Evolutionary conservation across 2,888 invertebrate genomes (phyloP).

Genomic region (Dinocampus coccinellae): DNA sequence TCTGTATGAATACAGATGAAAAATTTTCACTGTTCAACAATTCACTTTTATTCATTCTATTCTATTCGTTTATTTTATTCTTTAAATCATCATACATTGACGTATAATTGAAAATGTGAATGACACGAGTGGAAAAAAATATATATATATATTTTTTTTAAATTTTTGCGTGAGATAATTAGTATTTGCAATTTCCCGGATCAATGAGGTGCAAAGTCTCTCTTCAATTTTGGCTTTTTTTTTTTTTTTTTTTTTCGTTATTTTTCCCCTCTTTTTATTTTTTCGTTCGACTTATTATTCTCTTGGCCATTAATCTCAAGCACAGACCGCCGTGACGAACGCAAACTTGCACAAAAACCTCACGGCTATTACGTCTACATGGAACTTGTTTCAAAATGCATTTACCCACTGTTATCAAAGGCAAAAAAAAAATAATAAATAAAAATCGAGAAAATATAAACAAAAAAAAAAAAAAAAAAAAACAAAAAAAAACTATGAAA

Average conservation of each 20-base stretch:
- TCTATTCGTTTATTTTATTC: too few species aligned
- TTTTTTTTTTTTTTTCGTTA: too few species aligned
- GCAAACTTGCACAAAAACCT: not conserved
- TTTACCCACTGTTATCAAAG: too few species aligned
- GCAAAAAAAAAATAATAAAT: too few species aligned
- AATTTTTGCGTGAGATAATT: too few species aligned
- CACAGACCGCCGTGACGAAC: not conserved
- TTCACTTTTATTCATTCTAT: too few species aligned
- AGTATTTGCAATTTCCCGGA: not conserved
- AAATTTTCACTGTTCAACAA: too few species aligned
- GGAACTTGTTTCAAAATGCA: not conserved
- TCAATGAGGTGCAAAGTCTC: not conserved
- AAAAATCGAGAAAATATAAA: too few species aligned
- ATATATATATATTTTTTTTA: too few species aligned
- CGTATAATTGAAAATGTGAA: not conserved
- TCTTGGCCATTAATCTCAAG: not conserved
- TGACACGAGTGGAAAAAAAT: not conserved
- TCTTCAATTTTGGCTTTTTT: too few species aligned
- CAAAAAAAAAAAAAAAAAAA: slow-evolving; percentile 3
- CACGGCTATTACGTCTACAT: not conserved
- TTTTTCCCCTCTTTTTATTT: not conserved
- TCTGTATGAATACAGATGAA: not conserved
- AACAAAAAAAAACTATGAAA: slow-evolving; percentile 2
- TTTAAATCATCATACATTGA: too few species aligned
- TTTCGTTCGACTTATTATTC: not conserved